Evolutionary conservation across 2,113 vertebrate species (phyloP).

Genomic region (Malurus cyaneus): DNA sequence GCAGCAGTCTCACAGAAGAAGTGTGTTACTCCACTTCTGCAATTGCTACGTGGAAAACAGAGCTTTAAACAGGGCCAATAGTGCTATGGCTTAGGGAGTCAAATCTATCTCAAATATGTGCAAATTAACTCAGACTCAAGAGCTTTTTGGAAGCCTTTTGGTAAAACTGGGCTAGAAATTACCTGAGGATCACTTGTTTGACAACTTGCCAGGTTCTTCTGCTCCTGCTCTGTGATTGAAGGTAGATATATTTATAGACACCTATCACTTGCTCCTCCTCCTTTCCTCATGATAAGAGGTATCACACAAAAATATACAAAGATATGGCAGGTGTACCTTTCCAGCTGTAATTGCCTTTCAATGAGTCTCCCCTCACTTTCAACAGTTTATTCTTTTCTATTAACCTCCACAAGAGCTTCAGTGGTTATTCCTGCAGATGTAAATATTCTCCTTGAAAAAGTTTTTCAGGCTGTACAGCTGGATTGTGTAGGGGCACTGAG

Average conservation of each 20-base stretch:
- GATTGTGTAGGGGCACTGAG: background rate
- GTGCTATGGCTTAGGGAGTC: background rate
- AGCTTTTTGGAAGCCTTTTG: background rate
- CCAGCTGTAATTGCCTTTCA: background rate
- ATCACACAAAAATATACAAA: background rate
- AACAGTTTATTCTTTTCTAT: background rate
- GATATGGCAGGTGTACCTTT: background rate
- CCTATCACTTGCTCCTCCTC: background rate
- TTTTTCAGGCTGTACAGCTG: background rate
- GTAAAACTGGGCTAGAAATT: background rate
- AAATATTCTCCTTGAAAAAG: background rate
- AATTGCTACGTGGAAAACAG: background rate
- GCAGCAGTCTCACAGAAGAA: background rate
- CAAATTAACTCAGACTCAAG: background rate
- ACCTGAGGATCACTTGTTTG: background rate
- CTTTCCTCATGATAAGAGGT: background rate
- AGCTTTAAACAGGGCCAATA: background rate
- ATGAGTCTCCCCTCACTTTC: background rate
- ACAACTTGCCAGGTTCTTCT: background rate
- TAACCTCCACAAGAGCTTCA: accelerated
- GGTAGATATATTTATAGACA: background rate
- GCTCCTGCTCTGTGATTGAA: background rate
- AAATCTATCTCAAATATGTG: background rate
- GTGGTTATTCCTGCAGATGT: background rate
- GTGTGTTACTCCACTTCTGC: background rate